phyloP scores from a whole-genome alignment of 2,888 invertebrate species.

The Dasysyrphus albostriatus region DNA sequence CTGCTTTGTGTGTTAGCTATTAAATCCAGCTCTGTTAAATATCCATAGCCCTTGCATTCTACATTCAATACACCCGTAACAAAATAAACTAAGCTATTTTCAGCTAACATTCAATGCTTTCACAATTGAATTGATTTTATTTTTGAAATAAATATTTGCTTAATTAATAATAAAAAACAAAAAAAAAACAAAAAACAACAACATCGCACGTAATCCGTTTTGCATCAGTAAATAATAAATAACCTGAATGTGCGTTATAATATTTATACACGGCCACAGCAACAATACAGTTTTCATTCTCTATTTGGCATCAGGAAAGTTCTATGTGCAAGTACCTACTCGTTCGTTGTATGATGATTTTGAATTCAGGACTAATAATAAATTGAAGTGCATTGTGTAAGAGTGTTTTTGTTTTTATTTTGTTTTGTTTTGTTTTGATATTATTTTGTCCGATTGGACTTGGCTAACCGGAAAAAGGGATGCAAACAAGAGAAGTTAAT shows the following conservation, averaged over 20 bases:
- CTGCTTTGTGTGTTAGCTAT: not conserved
- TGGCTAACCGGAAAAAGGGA: constrained; percentile 32
- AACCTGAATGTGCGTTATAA: constrained; percentile 17
- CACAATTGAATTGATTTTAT: constrained; percentile 47
- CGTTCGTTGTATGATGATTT: not conserved
- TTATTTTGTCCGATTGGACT: constrained; percentile 22
- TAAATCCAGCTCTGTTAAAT: not conserved
- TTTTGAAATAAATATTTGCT: constrained; percentile 50
- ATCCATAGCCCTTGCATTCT: not conserved
- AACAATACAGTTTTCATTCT: not conserved
- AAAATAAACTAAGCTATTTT: constrained; percentile 48
- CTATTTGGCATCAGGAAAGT: not conserved
- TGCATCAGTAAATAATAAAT: constrained; percentile 45
- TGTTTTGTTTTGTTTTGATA: not conserved
- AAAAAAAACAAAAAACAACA: constrained; percentile 20
- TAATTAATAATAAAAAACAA: constrained; percentile 25
- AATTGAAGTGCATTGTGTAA: constrained; percentile 10
- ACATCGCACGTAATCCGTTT: constrained; percentile 37
- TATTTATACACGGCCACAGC: constrained; percentile 17
- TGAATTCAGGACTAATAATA: constrained; percentile 10
- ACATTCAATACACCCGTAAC: not conserved
- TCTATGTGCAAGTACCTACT: not conserved
- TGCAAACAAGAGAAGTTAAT: constrained; percentile 27
- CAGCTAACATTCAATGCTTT: constrained; percentile 43
- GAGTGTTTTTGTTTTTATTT: no score